A percentile compares a stretch with the other conserved stretches of the same genome.
Conservation (phyloP, 2,888 invertebrate genomes). For the Lucinisca nassula region DNA sequence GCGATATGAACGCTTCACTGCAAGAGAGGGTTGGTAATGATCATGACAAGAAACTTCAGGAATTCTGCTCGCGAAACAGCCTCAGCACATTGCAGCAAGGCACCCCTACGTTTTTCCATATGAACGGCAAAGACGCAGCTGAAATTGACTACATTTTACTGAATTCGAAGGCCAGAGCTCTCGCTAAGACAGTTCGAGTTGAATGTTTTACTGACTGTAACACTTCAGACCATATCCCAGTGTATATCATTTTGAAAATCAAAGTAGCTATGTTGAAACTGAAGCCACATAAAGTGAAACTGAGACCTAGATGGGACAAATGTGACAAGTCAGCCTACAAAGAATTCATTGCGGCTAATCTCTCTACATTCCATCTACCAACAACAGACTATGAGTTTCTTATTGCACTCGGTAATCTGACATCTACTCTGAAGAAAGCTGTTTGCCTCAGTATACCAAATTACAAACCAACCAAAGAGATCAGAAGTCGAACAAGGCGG, state of each 20-base stretch:
- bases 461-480: background rate
- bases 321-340: background rate
- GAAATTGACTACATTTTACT: background rate
- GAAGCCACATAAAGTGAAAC: background rate
- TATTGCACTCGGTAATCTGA: background rate
- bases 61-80: background rate
- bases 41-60: background rate
- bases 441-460: background rate
- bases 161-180: background rate
- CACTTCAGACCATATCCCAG: background rate
- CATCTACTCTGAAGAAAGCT: background rate
- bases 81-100: background rate
- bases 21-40: background rate
- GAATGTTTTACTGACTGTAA: background rate
- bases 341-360: background rate
- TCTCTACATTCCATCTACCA: background rate
- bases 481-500: background rate
- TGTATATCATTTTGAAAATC: background rate
- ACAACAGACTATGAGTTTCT: background rate
- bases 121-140: background rate
- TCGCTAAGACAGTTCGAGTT: background rate
- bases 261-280: too few relatives aligned
- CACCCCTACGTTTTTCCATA: background rate
- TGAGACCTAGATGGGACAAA: background rate
- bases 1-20: conserved; percentile 6